These are phyloP conservation scores for Virgularia gustaviana DNA, from an alignment of 92 coral and sea anemone genomes.

Conservation along the genomic window DNA sequence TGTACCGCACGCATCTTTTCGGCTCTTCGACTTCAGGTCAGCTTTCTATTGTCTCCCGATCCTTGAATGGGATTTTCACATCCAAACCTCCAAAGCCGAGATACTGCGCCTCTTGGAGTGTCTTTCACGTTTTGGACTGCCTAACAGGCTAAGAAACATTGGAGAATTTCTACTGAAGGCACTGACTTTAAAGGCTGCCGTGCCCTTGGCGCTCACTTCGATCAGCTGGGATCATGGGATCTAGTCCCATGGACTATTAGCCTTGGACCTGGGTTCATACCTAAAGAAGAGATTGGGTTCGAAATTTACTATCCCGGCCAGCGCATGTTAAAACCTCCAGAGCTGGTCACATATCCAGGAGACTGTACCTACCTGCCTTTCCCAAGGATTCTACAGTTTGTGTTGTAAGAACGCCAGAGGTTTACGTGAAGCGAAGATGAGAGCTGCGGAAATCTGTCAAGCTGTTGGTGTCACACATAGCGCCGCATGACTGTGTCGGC, in stretches of 20 bases:
- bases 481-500: constrained; percentile 26
- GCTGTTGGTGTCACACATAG: constrained; percentile 38
- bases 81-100: constrained; percentile 49
- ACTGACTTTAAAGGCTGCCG: constrained; percentile 20
- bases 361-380: constrained; percentile 25
- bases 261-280: constrained; percentile 27
- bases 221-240: constrained; percentile 40
- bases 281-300: constrained; percentile 24
- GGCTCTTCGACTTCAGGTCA: constrained; percentile 22
- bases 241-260: constrained; percentile 37
- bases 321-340: constrained; percentile 48
- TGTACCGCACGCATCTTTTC: constrained; percentile 45
- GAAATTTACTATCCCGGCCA: constrained; percentile 43
- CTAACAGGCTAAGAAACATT: constrained; percentile 33
- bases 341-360: constrained; percentile 41
- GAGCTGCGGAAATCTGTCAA: constrained; percentile 18
- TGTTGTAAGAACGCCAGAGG: constrained; percentile 27
- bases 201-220: constrained; percentile 15
- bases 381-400: constrained; percentile 39
- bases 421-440: constrained; percentile 27
- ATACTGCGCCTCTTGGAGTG: constrained; percentile 40
- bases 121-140: constrained; percentile 7
- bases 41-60: constrained; percentile 40
- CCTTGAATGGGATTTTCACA: constrained; percentile 44
- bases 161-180: constrained; percentile 1